Evolutionary conservation across 2,113 vertebrate species (phyloP).

Genomic region (Charina bottae): DNA sequence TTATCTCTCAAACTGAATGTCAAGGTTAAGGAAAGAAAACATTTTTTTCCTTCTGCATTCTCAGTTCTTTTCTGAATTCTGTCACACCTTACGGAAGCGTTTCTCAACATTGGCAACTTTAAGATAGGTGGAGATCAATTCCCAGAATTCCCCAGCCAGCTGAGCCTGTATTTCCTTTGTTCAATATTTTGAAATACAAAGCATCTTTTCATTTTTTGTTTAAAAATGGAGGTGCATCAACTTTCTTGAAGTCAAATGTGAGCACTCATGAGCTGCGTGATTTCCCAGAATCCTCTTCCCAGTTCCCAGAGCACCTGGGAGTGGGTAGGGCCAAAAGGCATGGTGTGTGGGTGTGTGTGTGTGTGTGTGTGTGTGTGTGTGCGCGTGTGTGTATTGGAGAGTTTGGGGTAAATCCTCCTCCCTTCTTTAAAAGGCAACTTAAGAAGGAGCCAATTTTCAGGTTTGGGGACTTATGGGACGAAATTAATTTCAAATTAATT

Average conservation of each 20-base stretch:
- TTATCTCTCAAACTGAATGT: constrained; percentile 69
- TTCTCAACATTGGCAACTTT: too few relatives aligned
- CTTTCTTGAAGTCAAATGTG: not conserved
- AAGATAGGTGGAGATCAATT: too few relatives aligned
- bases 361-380: too few relatives aligned
- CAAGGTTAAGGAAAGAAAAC: constrained; percentile 65
- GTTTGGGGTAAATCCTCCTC: not conserved
- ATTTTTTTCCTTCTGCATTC: constrained; percentile 34
- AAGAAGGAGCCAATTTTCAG: not conserved
- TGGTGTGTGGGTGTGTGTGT: too few relatives aligned
- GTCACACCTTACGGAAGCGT: not conserved
- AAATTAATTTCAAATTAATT: too few relatives aligned
- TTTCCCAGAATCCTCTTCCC: not conserved
- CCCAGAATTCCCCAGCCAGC: too few relatives aligned
- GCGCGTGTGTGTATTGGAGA: too few relatives aligned
- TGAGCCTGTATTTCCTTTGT: not conserved
- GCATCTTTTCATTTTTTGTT: not conserved
- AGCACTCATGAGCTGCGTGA: not conserved
- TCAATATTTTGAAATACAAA: not conserved
- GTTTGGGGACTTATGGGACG: not conserved
- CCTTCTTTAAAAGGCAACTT: not conserved
- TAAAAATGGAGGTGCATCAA: not conserved
- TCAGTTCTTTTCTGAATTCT: constrained; percentile 35
- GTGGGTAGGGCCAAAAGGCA: not conserved
- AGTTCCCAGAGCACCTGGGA: not conserved